Evolutionary conservation across 1,140 invertebrate species (phyloP), one percentile per base, ranked within the genome.

Genomic region (Galleria mellonella): DNA sequence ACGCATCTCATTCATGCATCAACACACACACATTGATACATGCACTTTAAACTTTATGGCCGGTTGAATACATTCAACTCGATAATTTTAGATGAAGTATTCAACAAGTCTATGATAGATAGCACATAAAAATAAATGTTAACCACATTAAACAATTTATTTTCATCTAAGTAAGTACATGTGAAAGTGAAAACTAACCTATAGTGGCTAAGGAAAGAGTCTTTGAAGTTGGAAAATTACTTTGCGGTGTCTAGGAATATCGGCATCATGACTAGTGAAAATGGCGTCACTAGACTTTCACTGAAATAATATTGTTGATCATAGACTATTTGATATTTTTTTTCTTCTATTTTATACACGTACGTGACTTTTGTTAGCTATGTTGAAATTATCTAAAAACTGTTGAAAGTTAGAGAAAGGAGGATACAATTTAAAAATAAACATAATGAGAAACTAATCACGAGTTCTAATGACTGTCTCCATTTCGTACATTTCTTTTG

Each of bases 111-210:
- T 23, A 23, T 6, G 6, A 23, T 6, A 23, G 6, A 6, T 3
- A 3, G 17, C 7, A 10, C 32, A 35, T 12, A 35, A 14, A 35
- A 9, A 23, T 17, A 10, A 43, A 27, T 8, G 9, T 4, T 10
- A 36, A 36, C 33, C 10, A 8, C 14, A 36, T 8, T 32, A 11
- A 9, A 23, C 17, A 23, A 23, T 6, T 23, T 23, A 23, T 23
- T 23, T 23, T 23, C 17, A 23, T 23, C 17, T 23, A 2, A 23
- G 17, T 6, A 23, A n/a, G n/a, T 6, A 2, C 17, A 23, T 23
- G 23, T 32, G 37, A 47, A 47, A 40, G 48, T 27, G 48, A 45
- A 43, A 50, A 50, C 44, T 13, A 23, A 17, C 11, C 7, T 28
- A 40, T 17, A 38, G 11, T 23, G 17, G 6, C 17, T 23, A 23